A percentile compares a stretch with the other conserved stretches of the same genome.
These are phyloP conservation scores for Cygnus atratus DNA, from an alignment of 2,113 vertebrate species.

Conservation along the genomic window DNA sequence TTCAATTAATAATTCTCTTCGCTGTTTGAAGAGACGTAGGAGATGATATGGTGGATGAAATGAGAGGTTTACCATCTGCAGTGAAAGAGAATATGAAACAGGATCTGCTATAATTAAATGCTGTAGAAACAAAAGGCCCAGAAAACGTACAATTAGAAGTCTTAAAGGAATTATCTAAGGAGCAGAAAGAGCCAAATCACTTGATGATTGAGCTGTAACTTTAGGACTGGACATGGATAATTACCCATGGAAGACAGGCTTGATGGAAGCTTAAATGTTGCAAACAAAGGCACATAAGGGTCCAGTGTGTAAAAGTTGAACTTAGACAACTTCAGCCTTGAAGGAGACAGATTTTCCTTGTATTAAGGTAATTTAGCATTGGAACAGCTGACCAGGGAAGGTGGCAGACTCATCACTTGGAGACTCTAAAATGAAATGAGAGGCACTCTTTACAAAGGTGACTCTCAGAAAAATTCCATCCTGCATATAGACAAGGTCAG, in stretches of 20 bases:
- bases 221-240: slow-evolving; percentile 8
- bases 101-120: slow-evolving; percentile 12
- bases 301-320: background rate
- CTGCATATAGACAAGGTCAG: background rate
- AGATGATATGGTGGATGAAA: slow-evolving; percentile 3
- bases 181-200: slow-evolving; percentile 2
- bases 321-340: background rate
- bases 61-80: slow-evolving; percentile 2
- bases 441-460: background rate
- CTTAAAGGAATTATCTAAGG: background rate
- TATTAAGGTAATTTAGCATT: slow-evolving; percentile 8
- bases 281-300: background rate
- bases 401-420: background rate
- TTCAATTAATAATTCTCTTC: slow-evolving; percentile 26
- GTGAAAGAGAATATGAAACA: slow-evolving; percentile 12
- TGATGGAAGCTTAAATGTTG: background rate
- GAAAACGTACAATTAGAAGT: background rate
- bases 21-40: slow-evolving; percentile 9
- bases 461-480: background rate
- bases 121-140: background rate
- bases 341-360: background rate
- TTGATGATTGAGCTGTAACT: background rate
- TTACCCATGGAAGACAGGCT: background rate
- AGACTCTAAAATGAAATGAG: slow-evolving; percentile 12
- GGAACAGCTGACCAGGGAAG: background rate